Conservation (phyloP, 2,797 vertebrate genomes). For the Siniperca scherzeri region DNA sequence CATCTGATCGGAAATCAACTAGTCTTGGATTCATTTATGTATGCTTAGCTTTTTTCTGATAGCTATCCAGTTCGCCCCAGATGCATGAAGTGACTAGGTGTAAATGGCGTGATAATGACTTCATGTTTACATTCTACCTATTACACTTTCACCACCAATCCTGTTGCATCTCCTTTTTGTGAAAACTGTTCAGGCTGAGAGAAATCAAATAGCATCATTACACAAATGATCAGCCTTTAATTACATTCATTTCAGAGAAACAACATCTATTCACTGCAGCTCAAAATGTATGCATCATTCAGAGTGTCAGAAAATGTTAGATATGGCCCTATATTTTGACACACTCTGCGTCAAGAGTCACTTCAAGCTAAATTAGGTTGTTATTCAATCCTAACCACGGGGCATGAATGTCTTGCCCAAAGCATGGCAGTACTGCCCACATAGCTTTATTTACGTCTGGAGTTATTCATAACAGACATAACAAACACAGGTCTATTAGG, state of each 20-base stretch:
- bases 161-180: not conserved
- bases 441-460: slow-evolving; percentile 49
- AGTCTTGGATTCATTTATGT: not conserved
- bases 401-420: slow-evolving; percentile 47
- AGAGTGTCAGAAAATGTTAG: slow-evolving; percentile 39
- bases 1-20: not conserved
- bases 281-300: slow-evolving; percentile 24
- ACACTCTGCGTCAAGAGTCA: slow-evolving; percentile 21
- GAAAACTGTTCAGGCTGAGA: not conserved
- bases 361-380: slow-evolving; percentile 38
- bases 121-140: not conserved
- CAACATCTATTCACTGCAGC: not conserved
- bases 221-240: not conserved
- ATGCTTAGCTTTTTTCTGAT: not conserved
- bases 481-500: slow-evolving; percentile 27
- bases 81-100: not conserved
- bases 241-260: slow-evolving; percentile 1
- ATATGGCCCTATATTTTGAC: slow-evolving; percentile 27
- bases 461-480: slow-evolving; percentile 35
- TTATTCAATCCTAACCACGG: slow-evolving; percentile 42
- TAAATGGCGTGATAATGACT: not conserved
- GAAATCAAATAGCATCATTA: not conserved
- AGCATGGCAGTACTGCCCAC: slow-evolving; percentile 40
- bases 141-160: not conserved
- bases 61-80: not conserved